A percentile compares a stretch with the other conserved stretches of the same genome.
Conservation (phyloP, 2,888 invertebrate species). For the Brenthis ino region DNA sequence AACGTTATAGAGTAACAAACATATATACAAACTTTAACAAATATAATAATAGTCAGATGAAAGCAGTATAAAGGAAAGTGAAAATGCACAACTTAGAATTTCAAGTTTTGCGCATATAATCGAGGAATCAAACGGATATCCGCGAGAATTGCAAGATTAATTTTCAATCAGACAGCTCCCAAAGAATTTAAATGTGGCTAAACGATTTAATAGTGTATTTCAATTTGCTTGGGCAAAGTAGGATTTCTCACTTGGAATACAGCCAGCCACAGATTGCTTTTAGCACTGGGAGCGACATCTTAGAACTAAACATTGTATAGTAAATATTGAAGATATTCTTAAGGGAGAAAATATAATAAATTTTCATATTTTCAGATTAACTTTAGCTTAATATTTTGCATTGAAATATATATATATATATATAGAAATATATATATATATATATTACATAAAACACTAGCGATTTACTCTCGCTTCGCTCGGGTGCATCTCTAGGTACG, state of each 20-base stretch:
- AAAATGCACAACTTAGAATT: background rate
- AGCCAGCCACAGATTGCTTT: constrained; percentile 20
- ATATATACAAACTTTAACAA: too few species aligned
- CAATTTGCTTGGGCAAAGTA: constrained; percentile 21
- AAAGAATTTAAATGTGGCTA: constrained; percentile 23
- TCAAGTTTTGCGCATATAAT: background rate
- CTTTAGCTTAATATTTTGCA: too few species aligned
- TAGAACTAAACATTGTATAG: constrained; percentile 4
- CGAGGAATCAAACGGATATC: background rate
- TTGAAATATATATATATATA: too few species aligned
- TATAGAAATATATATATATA: too few species aligned
- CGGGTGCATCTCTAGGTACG: too few species aligned
- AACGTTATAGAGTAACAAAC: too few species aligned
- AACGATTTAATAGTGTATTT: constrained; percentile 27
- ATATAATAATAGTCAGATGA: too few species aligned
- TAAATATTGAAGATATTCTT: background rate
- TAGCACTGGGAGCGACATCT: constrained; percentile 5
- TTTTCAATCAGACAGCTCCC: constrained; percentile 20
- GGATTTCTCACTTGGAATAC: constrained; percentile 19
- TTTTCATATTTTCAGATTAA: background rate
- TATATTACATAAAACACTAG: too few species aligned
- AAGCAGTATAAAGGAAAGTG: too few species aligned
- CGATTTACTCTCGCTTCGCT: too few species aligned
- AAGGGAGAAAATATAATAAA: too few species aligned
- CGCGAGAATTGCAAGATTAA: constrained; percentile 6